phyloP scores from a whole-genome alignment of 2,797 vertebrate species.

The Tangara arthus region DNA sequence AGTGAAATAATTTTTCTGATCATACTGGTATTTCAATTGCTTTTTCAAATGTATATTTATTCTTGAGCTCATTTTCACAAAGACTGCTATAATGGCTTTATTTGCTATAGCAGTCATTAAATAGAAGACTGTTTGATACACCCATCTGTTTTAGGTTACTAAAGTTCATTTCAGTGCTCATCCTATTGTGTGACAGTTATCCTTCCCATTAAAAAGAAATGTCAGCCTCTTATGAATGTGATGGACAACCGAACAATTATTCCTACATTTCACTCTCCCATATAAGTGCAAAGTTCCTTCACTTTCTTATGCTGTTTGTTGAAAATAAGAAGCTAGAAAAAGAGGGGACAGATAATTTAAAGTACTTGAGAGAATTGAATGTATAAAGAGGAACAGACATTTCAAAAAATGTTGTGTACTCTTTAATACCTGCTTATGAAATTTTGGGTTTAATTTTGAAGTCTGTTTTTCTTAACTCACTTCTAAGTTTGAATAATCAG shows the following conservation, averaged over 20 bases:
- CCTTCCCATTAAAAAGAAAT: background rate
- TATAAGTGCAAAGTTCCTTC: background rate
- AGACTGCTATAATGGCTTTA: background rate
- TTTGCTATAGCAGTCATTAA: background rate
- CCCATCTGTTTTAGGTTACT: background rate
- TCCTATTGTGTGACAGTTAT: background rate
- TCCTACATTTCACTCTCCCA: background rate
- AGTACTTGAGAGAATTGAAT: background rate
- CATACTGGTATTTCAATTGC: constrained; percentile 1
- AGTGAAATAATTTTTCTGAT: background rate
- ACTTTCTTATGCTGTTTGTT: background rate
- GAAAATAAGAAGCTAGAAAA: background rate
- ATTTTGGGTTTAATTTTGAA: background rate
- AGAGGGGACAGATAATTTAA: background rate
- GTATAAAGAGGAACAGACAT: background rate
- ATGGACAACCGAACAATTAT: background rate
- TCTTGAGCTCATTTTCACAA: background rate
- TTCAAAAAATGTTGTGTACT: background rate
- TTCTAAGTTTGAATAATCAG: background rate
- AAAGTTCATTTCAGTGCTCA: background rate
- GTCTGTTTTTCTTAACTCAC: background rate
- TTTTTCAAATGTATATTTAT: background rate
- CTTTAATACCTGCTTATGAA: background rate
- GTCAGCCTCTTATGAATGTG: background rate
- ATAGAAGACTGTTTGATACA: background rate